phyloP scores from a whole-genome alignment of 1,140 invertebrate genomes.

The Megalonaias nervosa region DNA sequence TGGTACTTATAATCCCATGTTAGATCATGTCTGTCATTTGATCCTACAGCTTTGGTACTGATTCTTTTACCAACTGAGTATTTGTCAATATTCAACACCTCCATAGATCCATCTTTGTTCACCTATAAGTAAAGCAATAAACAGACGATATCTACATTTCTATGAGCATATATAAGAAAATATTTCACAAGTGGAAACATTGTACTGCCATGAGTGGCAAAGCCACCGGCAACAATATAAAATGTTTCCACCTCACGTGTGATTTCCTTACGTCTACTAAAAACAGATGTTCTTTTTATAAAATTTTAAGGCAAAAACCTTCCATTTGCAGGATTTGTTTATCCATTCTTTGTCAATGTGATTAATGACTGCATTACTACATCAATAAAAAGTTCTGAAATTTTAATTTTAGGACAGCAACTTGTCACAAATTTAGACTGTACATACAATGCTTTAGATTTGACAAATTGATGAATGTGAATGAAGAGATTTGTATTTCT shows the following conservation, averaged over 20 bases:
- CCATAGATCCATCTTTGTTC: conserved; percentile 42
- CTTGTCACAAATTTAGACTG: too few species aligned
- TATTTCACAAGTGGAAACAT: not conserved
- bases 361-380: too few species aligned
- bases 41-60: conserved; percentile 89
- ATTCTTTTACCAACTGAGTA: conserved; percentile 84
- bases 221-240: not conserved
- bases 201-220: not conserved
- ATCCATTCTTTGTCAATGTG: too few species aligned
- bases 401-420: too few species aligned
- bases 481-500: not conserved
- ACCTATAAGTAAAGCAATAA: conserved; percentile 17
- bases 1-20: conserved; percentile 90
- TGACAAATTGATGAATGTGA: not conserved
- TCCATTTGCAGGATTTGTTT: too few species aligned
- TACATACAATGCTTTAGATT: not conserved
- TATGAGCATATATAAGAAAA: not conserved
- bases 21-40: conserved; percentile 80
- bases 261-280: not conserved
- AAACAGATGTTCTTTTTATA: too few species aligned
- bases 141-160: too few species aligned
- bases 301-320: too few species aligned
- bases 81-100: conserved; percentile 44
- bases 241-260: too few species aligned
- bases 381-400: too few species aligned